phyloP scores from a whole-genome alignment of 1,140 invertebrate species.

The Calycopis cecrops region DNA sequence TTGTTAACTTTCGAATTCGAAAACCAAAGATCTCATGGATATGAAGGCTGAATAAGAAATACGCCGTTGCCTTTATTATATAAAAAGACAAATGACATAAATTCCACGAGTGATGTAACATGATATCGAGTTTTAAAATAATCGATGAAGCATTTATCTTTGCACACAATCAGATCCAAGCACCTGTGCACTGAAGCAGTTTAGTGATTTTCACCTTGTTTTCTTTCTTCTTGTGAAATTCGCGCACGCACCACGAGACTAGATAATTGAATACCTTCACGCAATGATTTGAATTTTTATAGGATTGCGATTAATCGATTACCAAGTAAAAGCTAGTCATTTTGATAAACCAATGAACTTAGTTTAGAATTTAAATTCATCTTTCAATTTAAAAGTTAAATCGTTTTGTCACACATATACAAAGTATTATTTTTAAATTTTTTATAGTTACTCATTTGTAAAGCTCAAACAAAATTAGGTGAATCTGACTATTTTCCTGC shows the following conservation, averaged over 20 bases:
- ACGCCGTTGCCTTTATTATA: too few relatives aligned
- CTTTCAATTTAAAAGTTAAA: not conserved
- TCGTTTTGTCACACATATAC: not conserved
- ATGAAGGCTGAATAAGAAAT: too few relatives aligned
- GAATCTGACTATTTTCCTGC: too few relatives aligned
- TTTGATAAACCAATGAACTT: too few relatives aligned
- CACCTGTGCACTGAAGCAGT: slow-evolving; percentile 47
- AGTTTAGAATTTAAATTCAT: not conserved
- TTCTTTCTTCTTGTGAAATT: slow-evolving; percentile 64
- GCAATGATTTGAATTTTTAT: slow-evolving; percentile 49
- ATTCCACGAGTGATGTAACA: too few relatives aligned
- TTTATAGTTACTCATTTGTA: too few relatives aligned
- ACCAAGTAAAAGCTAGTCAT: slow-evolving; percentile 19
- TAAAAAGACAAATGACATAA: too few relatives aligned
- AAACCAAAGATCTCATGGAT: too few relatives aligned
- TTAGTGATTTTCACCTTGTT: slow-evolving; percentile 62
- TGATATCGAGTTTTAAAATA: not conserved
- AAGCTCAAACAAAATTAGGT: too few relatives aligned
- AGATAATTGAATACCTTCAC: slow-evolving; percentile 66
- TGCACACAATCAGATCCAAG: slow-evolving; percentile 12
- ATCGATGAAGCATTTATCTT: slow-evolving; percentile 2
- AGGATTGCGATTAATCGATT: slow-evolving; percentile 24
- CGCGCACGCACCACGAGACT: slow-evolving; percentile 45
- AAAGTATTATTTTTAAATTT: too few relatives aligned
- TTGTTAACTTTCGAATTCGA: too few relatives aligned